These are phyloP conservation scores for Ciconia nigra DNA, from an alignment of 2,797 vertebrate genomes.

Conservation along the genomic window DNA sequence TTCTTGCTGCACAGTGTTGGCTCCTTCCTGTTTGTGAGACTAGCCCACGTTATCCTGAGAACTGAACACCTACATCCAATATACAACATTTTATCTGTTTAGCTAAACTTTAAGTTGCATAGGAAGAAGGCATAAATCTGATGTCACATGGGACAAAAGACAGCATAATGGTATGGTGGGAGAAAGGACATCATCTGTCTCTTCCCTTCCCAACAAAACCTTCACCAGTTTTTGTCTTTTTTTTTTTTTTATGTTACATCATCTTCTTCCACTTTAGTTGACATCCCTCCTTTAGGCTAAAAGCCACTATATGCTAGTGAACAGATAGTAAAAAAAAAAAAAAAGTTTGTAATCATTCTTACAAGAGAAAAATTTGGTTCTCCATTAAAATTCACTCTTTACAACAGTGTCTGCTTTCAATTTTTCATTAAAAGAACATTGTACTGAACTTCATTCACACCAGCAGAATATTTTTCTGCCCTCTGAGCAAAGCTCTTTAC, in stretches of 20 bases:
- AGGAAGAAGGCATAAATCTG: not conserved
- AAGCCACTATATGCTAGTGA: not conserved
- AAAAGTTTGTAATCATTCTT: not conserved
- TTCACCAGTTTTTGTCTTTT: not conserved
- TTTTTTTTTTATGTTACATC: not conserved
- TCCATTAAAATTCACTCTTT: not conserved
- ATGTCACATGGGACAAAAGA: not conserved
- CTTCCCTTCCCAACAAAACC: not conserved
- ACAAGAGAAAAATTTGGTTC: not conserved
- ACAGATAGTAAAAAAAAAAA: not conserved
- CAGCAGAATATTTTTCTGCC: not conserved
- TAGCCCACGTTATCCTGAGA: not conserved
- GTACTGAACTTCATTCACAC: not conserved
- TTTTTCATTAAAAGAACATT: not conserved
- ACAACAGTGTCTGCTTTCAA: not conserved
- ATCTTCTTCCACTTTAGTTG: not conserved
- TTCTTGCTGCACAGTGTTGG: not conserved
- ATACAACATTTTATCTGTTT: not conserved
- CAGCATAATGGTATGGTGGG: not conserved
- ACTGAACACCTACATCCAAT: not conserved
- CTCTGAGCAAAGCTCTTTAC: not conserved
- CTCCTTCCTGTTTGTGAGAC: not conserved
- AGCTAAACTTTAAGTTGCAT: not conserved
- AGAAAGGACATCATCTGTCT: not conserved
- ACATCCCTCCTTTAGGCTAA: not conserved